These are phyloP conservation scores for Ditula angustiorana DNA, from an alignment of 2,888 invertebrate genomes.

Conservation along the genomic window DNA sequence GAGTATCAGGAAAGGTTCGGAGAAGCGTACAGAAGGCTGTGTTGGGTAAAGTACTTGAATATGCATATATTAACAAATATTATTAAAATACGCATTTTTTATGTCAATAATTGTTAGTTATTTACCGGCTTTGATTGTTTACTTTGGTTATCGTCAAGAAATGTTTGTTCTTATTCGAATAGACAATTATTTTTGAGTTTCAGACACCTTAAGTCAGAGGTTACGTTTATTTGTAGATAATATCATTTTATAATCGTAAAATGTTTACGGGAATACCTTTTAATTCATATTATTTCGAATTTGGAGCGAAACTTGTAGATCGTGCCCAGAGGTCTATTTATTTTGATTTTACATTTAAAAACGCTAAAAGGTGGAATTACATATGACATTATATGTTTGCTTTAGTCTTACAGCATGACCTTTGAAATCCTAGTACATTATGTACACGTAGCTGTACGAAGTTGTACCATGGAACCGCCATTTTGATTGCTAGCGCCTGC, in stretches of 20 bases:
- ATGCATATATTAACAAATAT: conserved; percentile 15
- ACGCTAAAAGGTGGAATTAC: conserved; percentile 21
- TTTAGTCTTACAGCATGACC: conserved; percentile 49
- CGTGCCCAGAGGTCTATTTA: conserved; percentile 25
- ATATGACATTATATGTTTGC: conserved; percentile 1
- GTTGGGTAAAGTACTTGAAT: conserved; percentile 48
- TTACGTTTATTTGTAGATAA: neutral
- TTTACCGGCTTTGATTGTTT: conserved; percentile 68
- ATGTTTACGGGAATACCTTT: neutral
- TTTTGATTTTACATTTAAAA: conserved; percentile 27
- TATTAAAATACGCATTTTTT: conserved; percentile 34
- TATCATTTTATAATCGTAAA: neutral
- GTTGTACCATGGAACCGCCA: conserved; percentile 77
- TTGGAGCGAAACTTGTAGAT: conserved; percentile 44
- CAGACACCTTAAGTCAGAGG: neutral
- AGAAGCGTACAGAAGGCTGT: conserved; percentile 56
- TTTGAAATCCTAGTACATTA: conserved; percentile 56
- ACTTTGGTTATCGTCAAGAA: conserved; percentile 46
- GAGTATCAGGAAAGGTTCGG: conserved; percentile 65
- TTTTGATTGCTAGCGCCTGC: conserved; percentile 81
- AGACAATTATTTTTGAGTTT: conserved; percentile 12
- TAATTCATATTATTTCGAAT: conserved; percentile 35
- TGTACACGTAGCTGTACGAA: conserved; percentile 72
- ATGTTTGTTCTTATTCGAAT: conserved; percentile 33
- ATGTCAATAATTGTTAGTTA: conserved; percentile 39